phyloP scores from a whole-genome alignment of 2,113 vertebrate genomes.

The Lontra canadensis region DNA sequence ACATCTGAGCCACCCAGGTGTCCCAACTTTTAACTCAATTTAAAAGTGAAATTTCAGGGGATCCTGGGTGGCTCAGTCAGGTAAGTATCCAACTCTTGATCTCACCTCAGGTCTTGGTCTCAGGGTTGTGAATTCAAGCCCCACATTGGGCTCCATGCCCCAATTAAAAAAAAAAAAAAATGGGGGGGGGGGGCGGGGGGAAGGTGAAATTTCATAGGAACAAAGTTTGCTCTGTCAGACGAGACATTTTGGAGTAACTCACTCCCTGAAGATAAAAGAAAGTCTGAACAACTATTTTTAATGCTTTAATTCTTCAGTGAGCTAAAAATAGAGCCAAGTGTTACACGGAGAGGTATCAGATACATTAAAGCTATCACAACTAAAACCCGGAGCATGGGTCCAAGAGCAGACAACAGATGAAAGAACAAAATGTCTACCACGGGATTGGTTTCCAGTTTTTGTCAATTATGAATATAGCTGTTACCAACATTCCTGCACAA shows the following conservation, averaged over 20 bases:
- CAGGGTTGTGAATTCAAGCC: background rate
- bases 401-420: background rate
- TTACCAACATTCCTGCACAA: background rate
- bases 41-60: background rate
- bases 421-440: background rate
- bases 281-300: background rate
- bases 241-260: background rate
- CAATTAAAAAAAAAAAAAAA: background rate
- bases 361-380: background rate
- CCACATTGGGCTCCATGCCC: background rate
- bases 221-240: background rate
- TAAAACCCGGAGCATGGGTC: background rate
- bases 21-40: background rate
- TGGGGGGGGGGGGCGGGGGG: too few relatives aligned
- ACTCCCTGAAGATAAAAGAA: background rate
- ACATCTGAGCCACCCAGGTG: too few relatives aligned
- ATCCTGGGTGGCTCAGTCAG: background rate
- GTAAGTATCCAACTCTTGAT: background rate
- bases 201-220: background rate
- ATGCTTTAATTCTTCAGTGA: background rate
- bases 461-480: background rate
- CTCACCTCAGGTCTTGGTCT: background rate
- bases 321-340: background rate
- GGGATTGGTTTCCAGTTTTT: background rate
- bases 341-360: background rate